These are phyloP conservation scores for Icerya purchasi DNA, from an alignment of 2,888 invertebrate species.

Conservation along the genomic window DNA sequence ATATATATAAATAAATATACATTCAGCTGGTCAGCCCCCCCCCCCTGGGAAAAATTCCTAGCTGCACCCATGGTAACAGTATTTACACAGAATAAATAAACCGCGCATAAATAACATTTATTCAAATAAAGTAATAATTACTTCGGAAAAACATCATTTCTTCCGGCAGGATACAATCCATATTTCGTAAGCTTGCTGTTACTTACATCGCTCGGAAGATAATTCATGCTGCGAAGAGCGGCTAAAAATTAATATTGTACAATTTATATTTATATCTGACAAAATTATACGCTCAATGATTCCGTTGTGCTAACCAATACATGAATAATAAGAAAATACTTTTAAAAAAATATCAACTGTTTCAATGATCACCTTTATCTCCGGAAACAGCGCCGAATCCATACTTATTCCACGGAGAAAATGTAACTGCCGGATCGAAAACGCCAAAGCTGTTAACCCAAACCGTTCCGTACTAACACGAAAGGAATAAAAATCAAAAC, in stretches of 20 bases:
- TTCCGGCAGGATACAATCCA: not conserved
- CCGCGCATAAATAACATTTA: no score
- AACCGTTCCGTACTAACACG: conserved; percentile 9
- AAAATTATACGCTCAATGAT: no score
- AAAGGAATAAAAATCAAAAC: not conserved
- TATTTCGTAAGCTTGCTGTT: not conserved
- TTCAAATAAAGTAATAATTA: not conserved
- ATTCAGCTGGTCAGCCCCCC: no score
- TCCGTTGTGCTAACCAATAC: no score
- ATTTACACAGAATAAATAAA: no score
- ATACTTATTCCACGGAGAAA: not conserved
- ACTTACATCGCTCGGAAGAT: not conserved
- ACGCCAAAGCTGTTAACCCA: conserved; percentile 8
- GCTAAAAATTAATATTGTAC: not conserved
- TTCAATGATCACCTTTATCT: no score
- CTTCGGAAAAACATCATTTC: not conserved
- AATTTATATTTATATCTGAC: no score
- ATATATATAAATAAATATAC: no score
- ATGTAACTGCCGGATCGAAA: conserved; percentile 5
- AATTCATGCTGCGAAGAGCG: not conserved
- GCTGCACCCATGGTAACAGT: no score
- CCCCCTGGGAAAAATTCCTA: no score
- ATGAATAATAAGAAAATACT: no score
- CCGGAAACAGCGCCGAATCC: conserved; percentile 8
- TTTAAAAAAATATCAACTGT: no score